Percentiles rank a stretch among this genome's conserved stretches.
These are phyloP conservation scores for Smutsia gigantea DNA, from an alignment of 2,797 vertebrate species.

Conservation along the genomic window DNA sequence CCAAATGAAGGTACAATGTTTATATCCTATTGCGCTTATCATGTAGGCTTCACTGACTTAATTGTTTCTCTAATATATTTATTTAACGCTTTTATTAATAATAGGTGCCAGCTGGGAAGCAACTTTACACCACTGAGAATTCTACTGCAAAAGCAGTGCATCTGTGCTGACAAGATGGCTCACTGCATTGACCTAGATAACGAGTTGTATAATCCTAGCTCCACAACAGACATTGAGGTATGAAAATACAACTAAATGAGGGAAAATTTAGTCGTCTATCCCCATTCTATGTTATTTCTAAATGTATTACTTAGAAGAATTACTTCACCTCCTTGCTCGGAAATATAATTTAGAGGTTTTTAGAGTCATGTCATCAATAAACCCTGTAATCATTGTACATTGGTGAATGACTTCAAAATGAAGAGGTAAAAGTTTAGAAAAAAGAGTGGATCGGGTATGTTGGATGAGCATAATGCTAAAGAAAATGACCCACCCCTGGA, in stretches of 20 bases:
- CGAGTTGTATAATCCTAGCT: slow-evolving; percentile 70
- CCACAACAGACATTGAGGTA: slow-evolving; percentile 41
- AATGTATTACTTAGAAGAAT: not conserved
- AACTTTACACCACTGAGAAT: slow-evolving; percentile 72
- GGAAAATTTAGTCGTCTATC: not conserved
- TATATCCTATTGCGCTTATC: not conserved
- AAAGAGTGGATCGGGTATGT: not conserved
- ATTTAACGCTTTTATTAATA: slow-evolving; percentile 81
- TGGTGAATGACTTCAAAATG: not conserved
- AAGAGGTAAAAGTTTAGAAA: not conserved
- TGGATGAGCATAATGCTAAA: not conserved
- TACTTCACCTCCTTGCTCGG: not conserved
- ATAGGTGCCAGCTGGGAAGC: slow-evolving; percentile 72
- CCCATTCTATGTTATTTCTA: not conserved
- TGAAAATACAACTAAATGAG: slow-evolving; percentile 46
- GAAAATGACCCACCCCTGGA: not conserved
- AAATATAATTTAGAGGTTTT: slow-evolving; percentile 23
- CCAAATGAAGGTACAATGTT: slow-evolving; percentile 9
- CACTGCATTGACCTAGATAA: slow-evolving; percentile 74
- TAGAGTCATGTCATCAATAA: not conserved
- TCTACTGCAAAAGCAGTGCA: slow-evolving; percentile 69
- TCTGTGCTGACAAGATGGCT: slow-evolving; percentile 68
- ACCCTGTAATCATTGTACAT: not conserved
- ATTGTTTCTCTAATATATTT: slow-evolving; percentile 72
- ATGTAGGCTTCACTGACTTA: not conserved